Base-by-base conservation (phyloP, 1,140 invertebrate genomes). In the Pseudachorutes palmiensis region DNA sequence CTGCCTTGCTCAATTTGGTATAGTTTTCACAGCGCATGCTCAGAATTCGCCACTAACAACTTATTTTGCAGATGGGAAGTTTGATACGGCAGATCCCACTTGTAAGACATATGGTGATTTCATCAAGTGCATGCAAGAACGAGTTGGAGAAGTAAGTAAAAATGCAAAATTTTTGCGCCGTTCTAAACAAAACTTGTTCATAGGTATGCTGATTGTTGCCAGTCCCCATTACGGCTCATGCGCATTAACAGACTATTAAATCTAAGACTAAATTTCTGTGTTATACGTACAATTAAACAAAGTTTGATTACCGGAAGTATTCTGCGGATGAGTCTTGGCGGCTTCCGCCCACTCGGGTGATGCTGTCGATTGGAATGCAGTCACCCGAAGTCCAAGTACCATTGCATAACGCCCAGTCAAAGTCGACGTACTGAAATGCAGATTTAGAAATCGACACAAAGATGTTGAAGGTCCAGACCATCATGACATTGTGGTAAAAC, bases 401-500 rank as follows among this genome's bases (percentile, higher is more conserved):
- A 9, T 30, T 61, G 29, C 59, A 61, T 12, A 9, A 5, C 9
- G 29, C 29, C 29, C 33, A 30, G 19, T 30, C 33, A 16, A 12
- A 61, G 59, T 61, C 29, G 12, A 31, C 24, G 5, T 61, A 12
- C 5, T 32, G 24, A 14, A 60, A 60, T 29, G 30, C 30, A 28
- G 58, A 60, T 3, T 31, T 28, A 12, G 2, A 28, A 12, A 55
- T 22, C 12, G 51, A 14, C 9, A 55, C 51, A 12, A 63, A 24
- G 33, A 41, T 45, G 33, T 9, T 36, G 3, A 63, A 12, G n/a
- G 31, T 26, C 61, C 61, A 63, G 2, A n/a, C 26, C 19, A 28
- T 12, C 30, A 63, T 32, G 2, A 63, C 61, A 75, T 94, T 93
- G 80, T 96, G 97, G 77, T 97, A 97, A 78, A 89, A 89, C 14